A percentile compares a stretch with the other conserved stretches of the same genome.
These are phyloP conservation scores for Paralichthys olivaceus DNA, from an alignment of 2,113 vertebrate genomes.

Conservation along the genomic window DNA sequence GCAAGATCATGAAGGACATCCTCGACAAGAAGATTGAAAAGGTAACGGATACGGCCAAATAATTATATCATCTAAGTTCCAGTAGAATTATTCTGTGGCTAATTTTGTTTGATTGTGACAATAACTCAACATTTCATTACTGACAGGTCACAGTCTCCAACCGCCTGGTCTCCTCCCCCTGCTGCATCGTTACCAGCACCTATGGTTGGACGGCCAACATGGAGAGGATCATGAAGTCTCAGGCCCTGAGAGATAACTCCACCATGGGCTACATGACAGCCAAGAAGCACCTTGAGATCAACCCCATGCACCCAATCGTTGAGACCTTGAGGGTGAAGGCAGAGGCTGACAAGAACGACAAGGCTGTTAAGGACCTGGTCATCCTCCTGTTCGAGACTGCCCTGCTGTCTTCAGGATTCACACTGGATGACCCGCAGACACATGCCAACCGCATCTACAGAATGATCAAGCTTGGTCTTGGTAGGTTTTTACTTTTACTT, in stretches of 20 bases:
- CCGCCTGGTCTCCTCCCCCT: conserved; percentile 84
- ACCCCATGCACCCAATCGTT: conserved; percentile 83
- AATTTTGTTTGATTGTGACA: neutral
- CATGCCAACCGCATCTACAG: conserved; percentile 88
- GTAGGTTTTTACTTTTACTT: conserved; percentile 61
- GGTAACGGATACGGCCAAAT: conserved; percentile 59
- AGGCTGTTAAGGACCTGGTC: conserved; percentile 86
- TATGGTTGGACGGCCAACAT: conserved; percentile 89
- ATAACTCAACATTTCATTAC: conserved; percentile 1
- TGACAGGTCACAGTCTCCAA: conserved; percentile 83
- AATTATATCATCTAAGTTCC: neutral
- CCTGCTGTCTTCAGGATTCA: conserved; percentile 86
- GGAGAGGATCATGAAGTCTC: conserved; percentile 89
- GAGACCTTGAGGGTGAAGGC: conserved; percentile 85
- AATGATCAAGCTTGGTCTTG: conserved; percentile 88
- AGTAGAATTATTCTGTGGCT: rapidly evolving
- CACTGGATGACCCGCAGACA: conserved; percentile 86
- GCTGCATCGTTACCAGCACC: conserved; percentile 88
- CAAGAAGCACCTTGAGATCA: conserved; percentile 87
- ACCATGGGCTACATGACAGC: conserved; percentile 89
- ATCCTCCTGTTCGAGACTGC: conserved; percentile 85
- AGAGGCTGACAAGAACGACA: conserved; percentile 86
- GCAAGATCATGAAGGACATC: conserved; percentile 89
- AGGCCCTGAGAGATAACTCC: conserved; percentile 85
- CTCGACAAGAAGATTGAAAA: conserved; percentile 88